These are phyloP conservation scores for Thecophora atra DNA, from an alignment of 2,888 invertebrate genomes.

Conservation along the genomic window DNA sequence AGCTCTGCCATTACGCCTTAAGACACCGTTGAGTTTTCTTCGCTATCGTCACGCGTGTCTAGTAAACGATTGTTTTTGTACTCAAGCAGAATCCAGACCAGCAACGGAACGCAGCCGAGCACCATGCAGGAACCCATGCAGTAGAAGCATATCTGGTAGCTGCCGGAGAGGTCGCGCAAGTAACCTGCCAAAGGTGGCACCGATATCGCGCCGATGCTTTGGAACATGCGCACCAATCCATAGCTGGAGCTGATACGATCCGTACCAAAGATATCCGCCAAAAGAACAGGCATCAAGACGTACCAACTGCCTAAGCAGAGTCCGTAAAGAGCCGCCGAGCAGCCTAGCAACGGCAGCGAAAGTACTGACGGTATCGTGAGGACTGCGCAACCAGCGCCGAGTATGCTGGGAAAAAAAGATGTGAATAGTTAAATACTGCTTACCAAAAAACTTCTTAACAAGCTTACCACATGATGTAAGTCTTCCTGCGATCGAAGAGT, in stretches of 20 bases:
- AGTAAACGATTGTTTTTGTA: slow-evolving; percentile 49
- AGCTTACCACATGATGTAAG: slow-evolving; percentile 74
- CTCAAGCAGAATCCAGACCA: slow-evolving; percentile 66
- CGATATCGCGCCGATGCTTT: slow-evolving; percentile 77
- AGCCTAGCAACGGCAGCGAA: slow-evolving; percentile 73
- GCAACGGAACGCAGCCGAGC: slow-evolving; percentile 74
- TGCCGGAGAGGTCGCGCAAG: slow-evolving; percentile 75
- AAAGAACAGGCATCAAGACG: slow-evolving; percentile 76
- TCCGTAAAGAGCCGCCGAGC: slow-evolving; percentile 75
- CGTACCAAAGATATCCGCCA: slow-evolving; percentile 79
- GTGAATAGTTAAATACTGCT: neutral
- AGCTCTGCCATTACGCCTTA: slow-evolving; percentile 43
- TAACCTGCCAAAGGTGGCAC: slow-evolving; percentile 78
- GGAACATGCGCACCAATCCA: slow-evolving; percentile 79
- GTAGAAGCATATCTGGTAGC: slow-evolving; percentile 77
- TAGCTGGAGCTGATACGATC: slow-evolving; percentile 80
- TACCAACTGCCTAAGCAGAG: slow-evolving; percentile 82
- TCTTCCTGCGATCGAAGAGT: slow-evolving; percentile 76
- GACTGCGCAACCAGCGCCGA: slow-evolving; percentile 76
- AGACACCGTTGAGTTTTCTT: slow-evolving; percentile 58
- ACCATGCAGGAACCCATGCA: slow-evolving; percentile 83
- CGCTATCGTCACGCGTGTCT: slow-evolving; percentile 58
- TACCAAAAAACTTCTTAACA: neutral
- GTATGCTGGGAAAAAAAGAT: slow-evolving; percentile 67
- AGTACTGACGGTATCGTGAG: slow-evolving; percentile 73